Conservation (phyloP, 2,888 invertebrate species). For the Caenorhabditis virilis region DNA sequence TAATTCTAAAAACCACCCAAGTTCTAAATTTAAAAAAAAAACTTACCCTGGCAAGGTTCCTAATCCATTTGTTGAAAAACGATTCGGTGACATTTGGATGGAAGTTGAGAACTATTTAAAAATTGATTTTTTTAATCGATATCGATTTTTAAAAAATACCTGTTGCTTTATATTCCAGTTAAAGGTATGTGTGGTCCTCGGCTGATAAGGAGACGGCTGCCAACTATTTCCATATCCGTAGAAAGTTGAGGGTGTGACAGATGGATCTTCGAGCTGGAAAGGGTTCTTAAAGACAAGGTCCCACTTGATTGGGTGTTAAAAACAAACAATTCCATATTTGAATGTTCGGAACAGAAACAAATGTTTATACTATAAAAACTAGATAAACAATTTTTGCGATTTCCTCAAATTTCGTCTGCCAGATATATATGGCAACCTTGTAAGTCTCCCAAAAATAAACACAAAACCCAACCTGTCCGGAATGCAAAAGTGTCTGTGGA, state of each 20-base stretch:
- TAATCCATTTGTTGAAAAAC: slow-evolving; percentile 1
- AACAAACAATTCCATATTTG: neutral
- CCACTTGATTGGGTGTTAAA: neutral
- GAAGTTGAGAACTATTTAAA: too few relatives aligned
- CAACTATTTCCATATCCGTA: slow-evolving; percentile 45
- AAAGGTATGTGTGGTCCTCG: slow-evolving; percentile 29
- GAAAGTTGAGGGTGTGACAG: slow-evolving; percentile 29
- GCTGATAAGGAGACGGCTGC: slow-evolving; percentile 35
- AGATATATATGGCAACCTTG: too few relatives aligned
- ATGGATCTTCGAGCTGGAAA: slow-evolving; percentile 42
- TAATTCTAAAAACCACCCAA: too few relatives aligned
- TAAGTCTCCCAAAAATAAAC: neutral
- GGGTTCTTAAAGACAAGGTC: too few relatives aligned
- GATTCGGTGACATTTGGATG: too few relatives aligned
- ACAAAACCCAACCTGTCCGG: slow-evolving; percentile 18
- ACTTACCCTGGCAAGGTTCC: too few relatives aligned
- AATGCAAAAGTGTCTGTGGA: slow-evolving; percentile 30
- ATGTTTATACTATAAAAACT: too few relatives aligned
- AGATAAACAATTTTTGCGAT: too few relatives aligned
- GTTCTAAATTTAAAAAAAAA: too few relatives aligned
- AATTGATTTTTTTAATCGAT: too few relatives aligned
- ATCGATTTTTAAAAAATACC: slow-evolving; percentile 12
- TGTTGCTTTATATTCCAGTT: slow-evolving; percentile 48
- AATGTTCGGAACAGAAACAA: neutral
- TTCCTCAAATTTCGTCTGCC: too few relatives aligned